Evolutionary conservation across 1,140 invertebrate species (phyloP), one percentile per base, ranked within the genome.

Genomic region (Anastrepha ludens): DNA sequence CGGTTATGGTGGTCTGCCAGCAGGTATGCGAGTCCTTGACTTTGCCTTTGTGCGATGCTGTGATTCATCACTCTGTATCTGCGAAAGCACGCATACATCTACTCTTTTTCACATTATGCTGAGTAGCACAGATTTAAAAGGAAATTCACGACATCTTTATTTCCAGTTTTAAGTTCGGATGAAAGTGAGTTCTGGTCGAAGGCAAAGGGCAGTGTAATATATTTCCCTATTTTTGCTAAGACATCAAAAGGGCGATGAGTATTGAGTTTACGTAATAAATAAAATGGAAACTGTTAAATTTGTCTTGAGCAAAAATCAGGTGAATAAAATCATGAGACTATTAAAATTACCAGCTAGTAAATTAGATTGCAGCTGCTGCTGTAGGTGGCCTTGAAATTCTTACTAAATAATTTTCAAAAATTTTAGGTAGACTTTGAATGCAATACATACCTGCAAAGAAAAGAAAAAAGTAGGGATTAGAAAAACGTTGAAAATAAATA

Each of bases 361-460:
- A 29, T 29, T 29, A 29, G 29, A 29, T 29, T 29, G 29, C 29
- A 29, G 29, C 50, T 55, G 50, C 11, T 55, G 50, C 50, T 55
- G 50, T 55, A 55, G 50, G 50, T 11, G 11, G 11, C 50, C 2
- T 55, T 55, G 29, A 55, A 55, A 55, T 55, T 8, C 11, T 55
- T 55, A 55, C 2, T 55, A 55, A 55, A 8, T 55, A 55, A 11
- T 55, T 55, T 55, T 55, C 29, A 29, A 29, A 0, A 29, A 29
- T 1, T 29, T 29, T 29, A 29, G 29, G 29, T 29, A 1, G 29
- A 29, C 29, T 67, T 67, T 39, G 4, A 74, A 17, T 74, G 67
- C 6, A 58, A 81, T 81, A 81, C 74, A 29, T 81, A 81, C 74
- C 74, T 81, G 74, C 20, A 81, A 81, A 55, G 74, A 81, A 20